Conservation (phyloP, 1,140 invertebrate species). For the Argopecten irradians region DNA sequence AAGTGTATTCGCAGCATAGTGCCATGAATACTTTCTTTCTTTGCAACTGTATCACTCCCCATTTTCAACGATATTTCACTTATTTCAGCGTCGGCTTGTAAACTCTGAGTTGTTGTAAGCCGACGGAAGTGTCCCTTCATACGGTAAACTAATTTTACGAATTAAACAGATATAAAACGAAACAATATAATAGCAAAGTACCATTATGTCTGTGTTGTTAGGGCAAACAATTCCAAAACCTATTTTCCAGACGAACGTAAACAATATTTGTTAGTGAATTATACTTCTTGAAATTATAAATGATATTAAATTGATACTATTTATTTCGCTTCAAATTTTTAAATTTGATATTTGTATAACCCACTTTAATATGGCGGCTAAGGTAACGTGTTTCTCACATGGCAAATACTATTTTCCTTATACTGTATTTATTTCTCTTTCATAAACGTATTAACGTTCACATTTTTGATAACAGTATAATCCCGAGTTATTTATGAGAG, state of each 20-base stretch:
- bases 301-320: background rate
- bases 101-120: background rate
- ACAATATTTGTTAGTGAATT: too few species aligned
- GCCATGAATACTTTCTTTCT: background rate
- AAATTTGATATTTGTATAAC: background rate
- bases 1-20: conserved; percentile 76
- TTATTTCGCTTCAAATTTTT: background rate
- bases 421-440: too few species aligned
- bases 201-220: background rate
- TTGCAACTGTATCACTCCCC: background rate
- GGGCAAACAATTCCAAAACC: too few species aligned
- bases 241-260: too few species aligned
- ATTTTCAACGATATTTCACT: background rate
- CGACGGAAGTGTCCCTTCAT: background rate
- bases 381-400: background rate
- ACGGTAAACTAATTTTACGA: background rate
- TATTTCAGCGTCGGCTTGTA: background rate
- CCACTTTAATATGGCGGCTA: background rate
- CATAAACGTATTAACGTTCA: too few species aligned
- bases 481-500: too few species aligned
- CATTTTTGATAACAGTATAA: too few species aligned
- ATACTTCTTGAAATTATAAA: too few species aligned
- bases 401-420: background rate
- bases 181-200: background rate
- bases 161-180: background rate